Evolutionary conservation across 2,797 vertebrate species (phyloP).

Genomic region (Lemur catta): DNA sequence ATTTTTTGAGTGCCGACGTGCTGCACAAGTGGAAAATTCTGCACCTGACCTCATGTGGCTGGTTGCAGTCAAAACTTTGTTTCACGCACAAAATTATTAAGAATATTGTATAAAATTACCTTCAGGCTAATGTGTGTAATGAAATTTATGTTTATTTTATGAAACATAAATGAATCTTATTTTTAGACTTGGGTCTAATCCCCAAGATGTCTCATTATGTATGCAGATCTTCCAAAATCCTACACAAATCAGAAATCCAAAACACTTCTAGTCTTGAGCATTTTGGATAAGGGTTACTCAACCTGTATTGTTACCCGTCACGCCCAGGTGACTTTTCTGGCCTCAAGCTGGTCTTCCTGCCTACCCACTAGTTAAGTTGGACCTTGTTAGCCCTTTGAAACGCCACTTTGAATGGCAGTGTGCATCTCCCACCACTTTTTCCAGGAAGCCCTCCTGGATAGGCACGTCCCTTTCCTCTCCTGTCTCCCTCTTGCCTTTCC

Average conservation of each 20-base stretch:
- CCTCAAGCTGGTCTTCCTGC: background rate
- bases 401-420: background rate
- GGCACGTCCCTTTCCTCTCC: background rate
- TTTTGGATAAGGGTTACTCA: background rate
- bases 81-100: background rate
- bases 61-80: background rate
- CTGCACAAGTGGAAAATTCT: background rate
- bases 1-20: background rate
- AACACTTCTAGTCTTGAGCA: background rate
- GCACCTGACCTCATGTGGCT: background rate
- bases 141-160: too few relatives aligned
- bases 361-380: background rate
- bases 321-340: background rate
- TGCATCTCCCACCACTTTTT: background rate
- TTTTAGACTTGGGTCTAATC: background rate
- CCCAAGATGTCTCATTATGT: background rate
- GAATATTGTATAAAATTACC: background rate
- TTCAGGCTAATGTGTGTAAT: background rate
- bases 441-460: background rate
- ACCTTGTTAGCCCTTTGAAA: background rate
- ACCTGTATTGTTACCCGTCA: background rate
- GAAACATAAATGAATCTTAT: background rate
- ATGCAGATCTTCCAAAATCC: background rate
- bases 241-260: background rate
- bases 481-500: background rate